Conservation (phyloP, 2,797 vertebrate genomes). For the Sus cebifrons region DNA sequence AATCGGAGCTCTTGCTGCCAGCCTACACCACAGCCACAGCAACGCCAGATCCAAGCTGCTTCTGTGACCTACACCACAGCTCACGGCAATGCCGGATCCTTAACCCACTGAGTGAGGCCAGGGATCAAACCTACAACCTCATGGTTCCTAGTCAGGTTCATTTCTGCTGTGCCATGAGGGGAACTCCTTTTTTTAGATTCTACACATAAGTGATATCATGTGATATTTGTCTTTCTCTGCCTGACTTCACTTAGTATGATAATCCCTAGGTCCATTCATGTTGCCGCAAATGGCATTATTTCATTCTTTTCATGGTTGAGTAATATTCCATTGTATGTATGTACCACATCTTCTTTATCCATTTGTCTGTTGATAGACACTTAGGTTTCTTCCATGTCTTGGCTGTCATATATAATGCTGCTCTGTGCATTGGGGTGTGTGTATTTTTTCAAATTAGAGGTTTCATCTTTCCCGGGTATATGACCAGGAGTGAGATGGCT, state of each 20-base stretch:
- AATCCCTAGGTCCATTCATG: neutral
- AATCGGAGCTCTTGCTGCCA: too few relatives aligned
- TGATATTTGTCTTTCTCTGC: neutral
- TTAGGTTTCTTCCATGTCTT: neutral
- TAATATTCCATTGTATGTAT: neutral
- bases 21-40: too few relatives aligned
- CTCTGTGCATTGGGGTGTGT: neutral
- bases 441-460: neutral
- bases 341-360: neutral
- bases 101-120: too few relatives aligned
- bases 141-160: too few relatives aligned
- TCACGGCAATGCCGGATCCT: too few relatives aligned
- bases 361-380: neutral
- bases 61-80: too few relatives aligned
- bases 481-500: neutral
- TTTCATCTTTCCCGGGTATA: neutral
- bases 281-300: neutral
- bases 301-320: neutral
- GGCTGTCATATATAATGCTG: neutral
- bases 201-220: neutral
- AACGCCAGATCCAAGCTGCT: too few relatives aligned
- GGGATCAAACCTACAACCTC: too few relatives aligned
- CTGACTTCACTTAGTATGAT: neutral
- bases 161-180: too few relatives aligned
- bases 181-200: neutral